Base-by-base conservation (phyloP, 2,888 invertebrate genomes). In the Amblyjoppa proteus region DNA sequence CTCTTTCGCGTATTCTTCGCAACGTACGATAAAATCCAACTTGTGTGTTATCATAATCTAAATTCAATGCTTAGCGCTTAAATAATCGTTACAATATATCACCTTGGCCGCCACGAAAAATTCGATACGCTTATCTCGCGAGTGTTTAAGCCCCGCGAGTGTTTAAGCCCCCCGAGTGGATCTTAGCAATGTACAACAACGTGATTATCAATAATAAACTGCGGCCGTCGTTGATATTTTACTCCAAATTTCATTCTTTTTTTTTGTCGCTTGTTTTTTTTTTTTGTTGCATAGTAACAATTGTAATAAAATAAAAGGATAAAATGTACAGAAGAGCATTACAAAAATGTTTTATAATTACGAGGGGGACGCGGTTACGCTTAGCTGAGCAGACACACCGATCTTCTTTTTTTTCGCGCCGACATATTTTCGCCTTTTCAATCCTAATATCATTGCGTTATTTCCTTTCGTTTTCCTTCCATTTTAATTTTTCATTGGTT, bases 301-400 rank as follows among this genome's bases (percentile, higher is more conserved):
- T 88, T 86, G 90, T 92, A 91, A 90, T 91, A 92, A 91, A 93
- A 90, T 92, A 91, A 92, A 89, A 89, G 87, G 92, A 91, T 91
- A 92, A 93, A 94, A 93, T 94, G 92, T 94, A 94, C 94, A 94
- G 92, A 93, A 92, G 91, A 92, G 91, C 89, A 88, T 91, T 89
- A 92, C 90, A 92, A 91, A 93, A 93, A 93, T 89, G 88, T 89
- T 88, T 89, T 91, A 90, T 86, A 90, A 81, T 88, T 86, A 85
- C 87, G 87, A 81, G 77, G 81, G 92, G 92, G 93, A 94, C 92
- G 84, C 93, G 88, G 89, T 92, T 91, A 91, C 91, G 86, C 91
- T 91, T 89, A 81, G 87, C 92, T 91, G 91, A 91, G 87, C 91
- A 91, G 90, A 91, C 91, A 91, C 91, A 88, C 87, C 89, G 88